Evolutionary conservation across 2,113 vertebrate species (phyloP).

Genomic region (Apus apus): DNA sequence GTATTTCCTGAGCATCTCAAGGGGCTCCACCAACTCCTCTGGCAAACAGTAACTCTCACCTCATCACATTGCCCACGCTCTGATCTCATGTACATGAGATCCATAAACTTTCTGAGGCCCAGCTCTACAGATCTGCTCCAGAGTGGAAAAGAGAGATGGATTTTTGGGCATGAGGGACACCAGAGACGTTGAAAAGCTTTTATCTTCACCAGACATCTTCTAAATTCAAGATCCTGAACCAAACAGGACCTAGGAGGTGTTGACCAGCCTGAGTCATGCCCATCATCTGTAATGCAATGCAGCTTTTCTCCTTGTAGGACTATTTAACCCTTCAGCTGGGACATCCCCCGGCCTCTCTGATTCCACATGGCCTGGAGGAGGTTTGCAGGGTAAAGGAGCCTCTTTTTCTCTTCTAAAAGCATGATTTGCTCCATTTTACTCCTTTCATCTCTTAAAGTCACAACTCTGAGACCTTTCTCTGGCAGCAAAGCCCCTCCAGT

Average conservation of each 20-base stretch:
- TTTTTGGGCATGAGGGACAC: not conserved
- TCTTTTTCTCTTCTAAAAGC: not conserved
- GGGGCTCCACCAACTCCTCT: not conserved
- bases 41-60: not conserved
- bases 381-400: not conserved
- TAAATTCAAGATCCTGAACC: not conserved
- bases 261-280: not conserved
- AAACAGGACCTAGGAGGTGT: not conserved
- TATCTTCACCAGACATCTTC: not conserved
- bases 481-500: not conserved
- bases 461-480: not conserved
- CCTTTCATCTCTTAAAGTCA: not conserved
- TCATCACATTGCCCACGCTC: not conserved
- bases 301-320: fast-evolving
- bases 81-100: not conserved
- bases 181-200: not conserved
- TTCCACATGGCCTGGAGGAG: not conserved
- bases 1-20: not conserved
- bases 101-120: not conserved
- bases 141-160: not conserved
- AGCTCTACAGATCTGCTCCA: not conserved
- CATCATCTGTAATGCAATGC: fast-evolving
- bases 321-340: not conserved
- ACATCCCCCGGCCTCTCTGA: not conserved
- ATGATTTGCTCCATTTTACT: not conserved